Base-by-base conservation (phyloP, 2,113 vertebrate genomes). In the Myotis yumanensis region DNA sequence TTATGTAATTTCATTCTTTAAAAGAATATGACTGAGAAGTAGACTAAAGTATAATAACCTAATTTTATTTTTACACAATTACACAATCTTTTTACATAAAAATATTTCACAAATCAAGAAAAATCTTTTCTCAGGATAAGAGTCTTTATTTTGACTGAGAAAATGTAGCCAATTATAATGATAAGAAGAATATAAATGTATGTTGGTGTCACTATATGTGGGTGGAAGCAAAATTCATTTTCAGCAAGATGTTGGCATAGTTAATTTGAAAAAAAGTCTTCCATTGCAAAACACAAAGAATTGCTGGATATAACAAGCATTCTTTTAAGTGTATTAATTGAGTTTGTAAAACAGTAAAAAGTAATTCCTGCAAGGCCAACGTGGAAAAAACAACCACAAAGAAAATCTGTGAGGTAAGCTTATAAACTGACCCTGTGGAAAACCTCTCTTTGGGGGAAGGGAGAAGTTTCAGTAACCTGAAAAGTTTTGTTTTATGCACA, bases 141-240 rank as follows among this genome's bases (percentile, higher is more conserved):
- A 64, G 25, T 84, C 28, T n/a, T 92, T 79, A 77, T 79, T 93
- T 94, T n/a, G 9, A 80, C 68, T 88, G 32, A 85, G 89, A 92
- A 92, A 90, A 66, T 16, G 83, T 1, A 80, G 16, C 4, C 4
- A 14, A 22, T 32, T 12, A 4, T 59, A 37, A 64, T 25, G 48
- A 76, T 62, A 10, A 43, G 40, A 84, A 43, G 48, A 84, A 54
- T 51, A 86, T 4, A 59, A 40, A 54, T 46, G 28, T 48, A 51
- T 4, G 8, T 57, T 5, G 11, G 23, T 28, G 15, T 79, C 22
- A 18, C 7, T 1, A 7, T 35, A 35, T 3, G 3, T 1, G 4
- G 20, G 12, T n/a, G 32, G 37, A 81, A 87, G 52, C 30, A 86
- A 68, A 35, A 57, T 11, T 51, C 10, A 54, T 57, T 94, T 76